A percentile compares a stretch with the other conserved stretches of the same genome.
phyloP scores from a whole-genome alignment of 2,797 vertebrate species.

The Chelmon rostratus region DNA sequence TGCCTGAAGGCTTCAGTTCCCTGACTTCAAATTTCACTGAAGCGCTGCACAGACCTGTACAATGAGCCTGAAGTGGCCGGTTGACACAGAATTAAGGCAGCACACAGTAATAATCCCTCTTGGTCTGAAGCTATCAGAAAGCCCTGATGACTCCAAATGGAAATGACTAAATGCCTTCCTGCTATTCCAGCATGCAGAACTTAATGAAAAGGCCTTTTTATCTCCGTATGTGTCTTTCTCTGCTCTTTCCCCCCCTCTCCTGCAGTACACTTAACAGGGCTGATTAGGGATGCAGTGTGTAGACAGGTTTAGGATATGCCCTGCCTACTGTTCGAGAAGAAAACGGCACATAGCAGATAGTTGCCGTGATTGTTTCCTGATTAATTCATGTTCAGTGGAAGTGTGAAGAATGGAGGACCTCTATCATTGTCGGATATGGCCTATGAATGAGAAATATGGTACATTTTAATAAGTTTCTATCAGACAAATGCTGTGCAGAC shows the following conservation, averaged over 20 bases:
- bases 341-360: conserved; percentile 36
- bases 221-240: conserved; percentile 4
- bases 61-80: not conserved
- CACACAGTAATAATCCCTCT: conserved; percentile 11
- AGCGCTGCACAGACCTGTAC: not conserved
- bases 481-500: conserved; percentile 19
- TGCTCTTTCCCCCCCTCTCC: conserved; percentile 10
- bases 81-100: not conserved
- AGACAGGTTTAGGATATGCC: conserved; percentile 37
- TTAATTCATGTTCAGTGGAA: conserved; percentile 40
- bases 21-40: not conserved
- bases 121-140: conserved; percentile 12
- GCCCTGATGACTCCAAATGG: conserved; percentile 23
- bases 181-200: conserved; percentile 2
- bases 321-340: conserved; percentile 35
- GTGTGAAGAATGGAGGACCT: conserved; percentile 20
- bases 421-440: conserved; percentile 22
- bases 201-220: conserved; percentile 39
- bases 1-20: not conserved
- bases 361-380: conserved; percentile 46
- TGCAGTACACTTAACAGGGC: not conserved
- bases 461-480: conserved; percentile 43
- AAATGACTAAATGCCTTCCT: conserved; percentile 17
- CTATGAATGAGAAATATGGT: conserved; percentile 28
- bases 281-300: conserved; percentile 44